Percentiles rank a stretch among this genome's conserved stretches.
These are phyloP conservation scores for Serripes groenlandicus DNA, from an alignment of 2,888 invertebrate species.

Conservation along the genomic window DNA sequence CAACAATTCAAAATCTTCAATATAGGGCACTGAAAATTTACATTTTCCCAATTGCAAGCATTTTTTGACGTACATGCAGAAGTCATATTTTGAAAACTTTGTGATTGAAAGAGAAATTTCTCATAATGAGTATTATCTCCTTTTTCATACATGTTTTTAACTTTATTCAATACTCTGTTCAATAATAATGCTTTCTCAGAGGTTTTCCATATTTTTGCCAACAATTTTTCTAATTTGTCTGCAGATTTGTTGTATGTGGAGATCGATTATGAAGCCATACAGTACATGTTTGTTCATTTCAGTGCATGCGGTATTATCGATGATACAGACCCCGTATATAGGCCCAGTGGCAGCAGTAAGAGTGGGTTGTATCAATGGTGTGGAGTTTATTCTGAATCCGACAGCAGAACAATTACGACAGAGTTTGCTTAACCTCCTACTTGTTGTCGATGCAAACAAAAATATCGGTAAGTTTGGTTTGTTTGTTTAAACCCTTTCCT, in stretches of 20 bases:
- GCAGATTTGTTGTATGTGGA: too few species aligned
- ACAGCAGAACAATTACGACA: conserved; percentile 92
- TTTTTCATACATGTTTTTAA: not conserved
- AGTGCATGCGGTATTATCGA: conserved; percentile 95
- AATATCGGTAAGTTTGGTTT: conserved; percentile 80
- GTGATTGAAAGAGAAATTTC: not conserved
- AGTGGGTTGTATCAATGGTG: conserved; percentile 24
- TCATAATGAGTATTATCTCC: not conserved
- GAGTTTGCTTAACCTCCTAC: conserved; percentile 94
- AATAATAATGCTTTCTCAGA: too few species aligned
- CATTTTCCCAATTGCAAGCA: too few species aligned
- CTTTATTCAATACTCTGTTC: not conserved
- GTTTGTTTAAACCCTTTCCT: not conserved
- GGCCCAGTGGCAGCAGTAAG: conserved; percentile 92
- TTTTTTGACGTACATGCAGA: too few species aligned
- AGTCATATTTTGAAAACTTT: not conserved
- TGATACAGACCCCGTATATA: conserved; percentile 98
- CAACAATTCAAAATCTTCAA: too few species aligned
- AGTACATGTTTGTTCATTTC: too few species aligned
- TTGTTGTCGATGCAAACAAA: conserved; percentile 89
- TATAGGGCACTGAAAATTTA: too few species aligned
- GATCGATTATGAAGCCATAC: too few species aligned
- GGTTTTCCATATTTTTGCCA: too few species aligned
- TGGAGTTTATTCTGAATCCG: conserved; percentile 90
- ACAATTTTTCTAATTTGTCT: too few species aligned